Base-by-base conservation (phyloP, 2,888 invertebrate genomes). In the Ellobium chinense region DNA sequence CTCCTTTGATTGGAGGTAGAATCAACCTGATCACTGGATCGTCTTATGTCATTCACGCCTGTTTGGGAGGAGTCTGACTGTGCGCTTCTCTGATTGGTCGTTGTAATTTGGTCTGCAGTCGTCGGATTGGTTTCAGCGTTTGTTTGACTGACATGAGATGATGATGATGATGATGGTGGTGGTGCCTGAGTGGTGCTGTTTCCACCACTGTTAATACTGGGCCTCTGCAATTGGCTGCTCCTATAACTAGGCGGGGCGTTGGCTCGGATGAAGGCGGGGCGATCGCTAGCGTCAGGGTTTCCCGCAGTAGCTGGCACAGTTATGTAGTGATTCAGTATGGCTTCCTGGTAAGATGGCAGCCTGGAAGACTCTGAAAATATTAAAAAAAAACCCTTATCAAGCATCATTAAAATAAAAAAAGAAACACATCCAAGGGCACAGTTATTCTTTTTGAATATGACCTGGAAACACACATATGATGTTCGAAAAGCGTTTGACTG, bases 191-290 rank as follows among this genome's bases (percentile, higher is more conserved):
- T 37, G 18, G 29, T 37, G 21, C 39, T 27, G 1, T 37, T 24
- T 14, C 21, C 1, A 1, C 7, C 62, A 39, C 5, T n/a, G n/a
- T 18, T 1, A 4, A 24, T 2, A 27, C 18, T 24, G 34, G 62
- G 9, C 0, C 5, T 62, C 24, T 56, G 56, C 1, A 54, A 21
- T 18, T 79, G 73, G 39, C 80, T 80, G 34, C 34, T 74, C 18
- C 80, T 65, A 46, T 80, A 80, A 36, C 80, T 80, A 60, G 80
- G 80, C 36, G 80, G 80, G 21, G 80, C 74, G 39, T 34, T 66
- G 18, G 27, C 68, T 65, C 80, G 56, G 39, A 72, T 58, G 29
- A 80, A 75, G 18, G 63, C 29, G 7, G 74, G 62, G 4, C 18
- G 54, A 9, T 18, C 34, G 24, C 24, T 37, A 7, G n/a, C 46